Percentiles rank a stretch among this genome's conserved stretches.
phyloP scores from a whole-genome alignment of 1,140 invertebrate species.

The Megalonaias nervosa region DNA sequence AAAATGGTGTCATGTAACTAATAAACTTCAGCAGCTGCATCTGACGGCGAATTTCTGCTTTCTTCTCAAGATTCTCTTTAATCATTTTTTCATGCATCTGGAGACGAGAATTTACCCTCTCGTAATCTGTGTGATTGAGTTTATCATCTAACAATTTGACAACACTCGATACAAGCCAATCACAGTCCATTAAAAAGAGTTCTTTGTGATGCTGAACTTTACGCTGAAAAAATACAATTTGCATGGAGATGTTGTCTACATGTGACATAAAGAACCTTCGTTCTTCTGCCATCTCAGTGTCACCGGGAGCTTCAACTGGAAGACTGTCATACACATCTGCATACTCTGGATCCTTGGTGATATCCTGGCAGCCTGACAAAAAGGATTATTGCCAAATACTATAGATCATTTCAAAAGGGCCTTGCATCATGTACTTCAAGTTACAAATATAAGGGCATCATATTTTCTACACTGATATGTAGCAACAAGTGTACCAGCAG shows the following conservation, averaged over 20 bases:
- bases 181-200: conserved; percentile 65
- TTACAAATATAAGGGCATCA: too few relatives aligned
- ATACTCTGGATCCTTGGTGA: conserved; percentile 68
- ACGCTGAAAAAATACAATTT: conserved; percentile 63
- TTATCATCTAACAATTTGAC: conserved; percentile 60
- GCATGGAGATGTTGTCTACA: conserved; percentile 65
- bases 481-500: too few relatives aligned
- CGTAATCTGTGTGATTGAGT: conserved; percentile 64
- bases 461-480: too few relatives aligned
- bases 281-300: conserved; percentile 61
- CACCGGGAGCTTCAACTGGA: conserved; percentile 49
- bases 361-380: conserved; percentile 62
- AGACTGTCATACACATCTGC: conserved; percentile 55
- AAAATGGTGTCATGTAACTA: conserved; percentile 68
- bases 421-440: too few relatives aligned
- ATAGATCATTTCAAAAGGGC: neutral
- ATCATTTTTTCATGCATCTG: conserved; percentile 66
- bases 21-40: conserved; percentile 66
- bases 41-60: conserved; percentile 59
- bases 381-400: neutral
- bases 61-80: conserved; percentile 55
- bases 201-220: conserved; percentile 58
- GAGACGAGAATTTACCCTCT: conserved; percentile 66
- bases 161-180: conserved; percentile 61
- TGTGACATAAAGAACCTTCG: conserved; percentile 64